Evolutionary conservation across 2,888 invertebrate species (phyloP), one percentile per base, ranked within the genome.

Genomic region (Galerucella nymphaeae): DNA sequence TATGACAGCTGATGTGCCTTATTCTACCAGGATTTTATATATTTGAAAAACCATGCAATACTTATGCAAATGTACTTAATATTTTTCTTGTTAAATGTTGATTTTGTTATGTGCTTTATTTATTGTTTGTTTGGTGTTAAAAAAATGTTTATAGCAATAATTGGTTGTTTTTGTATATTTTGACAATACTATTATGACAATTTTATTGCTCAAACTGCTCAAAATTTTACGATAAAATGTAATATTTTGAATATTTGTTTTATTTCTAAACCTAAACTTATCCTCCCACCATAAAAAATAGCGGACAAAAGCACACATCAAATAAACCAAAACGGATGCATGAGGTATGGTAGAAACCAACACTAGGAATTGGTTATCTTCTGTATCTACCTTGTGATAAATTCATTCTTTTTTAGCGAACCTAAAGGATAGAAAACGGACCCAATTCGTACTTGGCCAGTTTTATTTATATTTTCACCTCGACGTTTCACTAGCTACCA

Each of bases 141-240:
- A 10, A 58, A 20, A 57, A 4, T 23, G 8, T 18, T 57, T 6
- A 57, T 23, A 20, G 48, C n/a, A 14, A 14, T 14, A 45, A 45
- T 48, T 48, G 14, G 14, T 48, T 53, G 16, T 18, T 50, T 50
- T 16, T 50, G 18, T 53, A 53, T 11, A 55, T 55, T 53, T 23
- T 65, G 65, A 38, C 50, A 64, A 50, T 20, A n/a, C 23, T 50
- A 18, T 30, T 48, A 50, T 50, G 50, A 65, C 4, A 30, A 38
- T 41, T 53, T 16, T 20, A 30, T 66, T 57, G n/a, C 55, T 55
- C 38, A 66, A 16, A 66, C 41, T 66, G 66, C 66, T 66, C 66
- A 66, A 66, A 66, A 20, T 57, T 65, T 66, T 38, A 16, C 41
- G 57, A 20, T 30, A 30, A 58, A 58, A 13, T 30, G 9, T 58